Evolutionary conservation across 2,888 invertebrate genomes (phyloP).

Genomic region (Scaptomyza tumidula): DNA sequence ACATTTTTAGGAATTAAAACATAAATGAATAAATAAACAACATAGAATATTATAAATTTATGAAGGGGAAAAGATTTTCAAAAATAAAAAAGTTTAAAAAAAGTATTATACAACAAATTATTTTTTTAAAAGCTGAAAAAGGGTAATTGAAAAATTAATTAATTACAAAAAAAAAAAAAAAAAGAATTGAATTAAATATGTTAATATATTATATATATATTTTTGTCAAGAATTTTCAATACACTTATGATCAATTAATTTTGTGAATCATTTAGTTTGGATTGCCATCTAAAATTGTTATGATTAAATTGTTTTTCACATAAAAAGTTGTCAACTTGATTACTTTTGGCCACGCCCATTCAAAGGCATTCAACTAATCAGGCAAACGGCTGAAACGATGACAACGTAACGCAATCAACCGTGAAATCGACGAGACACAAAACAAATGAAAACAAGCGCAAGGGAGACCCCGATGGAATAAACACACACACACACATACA

Average conservation of each 20-base stretch:
- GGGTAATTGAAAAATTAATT: too few relatives aligned
- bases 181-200: too few relatives aligned
- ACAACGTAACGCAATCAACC: constrained; percentile 68
- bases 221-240: too few relatives aligned
- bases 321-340: constrained; percentile 22
- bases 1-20: too few relatives aligned
- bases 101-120: too few relatives aligned
- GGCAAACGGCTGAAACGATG: constrained; percentile 58
- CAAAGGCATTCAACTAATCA: constrained; percentile 58
- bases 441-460: background rate
- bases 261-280: background rate
- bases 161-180: too few relatives aligned
- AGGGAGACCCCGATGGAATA: constrained; percentile 44
- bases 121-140: too few relatives aligned
- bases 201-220: background rate
- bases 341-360: constrained; percentile 43
- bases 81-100: too few relatives aligned
- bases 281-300: constrained; percentile 19
- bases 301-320: constrained; percentile 40
- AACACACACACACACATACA: constrained; percentile 1
- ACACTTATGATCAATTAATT: constrained; percentile 20
- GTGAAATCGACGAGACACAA: constrained; percentile 71
- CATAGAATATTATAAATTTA: too few relatives aligned
- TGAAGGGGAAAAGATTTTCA: too few relatives aligned
- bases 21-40: too few relatives aligned